Evolutionary conservation across 2,888 invertebrate species (phyloP).

Genomic region (Chaetogeoica ovagalla): DNA sequence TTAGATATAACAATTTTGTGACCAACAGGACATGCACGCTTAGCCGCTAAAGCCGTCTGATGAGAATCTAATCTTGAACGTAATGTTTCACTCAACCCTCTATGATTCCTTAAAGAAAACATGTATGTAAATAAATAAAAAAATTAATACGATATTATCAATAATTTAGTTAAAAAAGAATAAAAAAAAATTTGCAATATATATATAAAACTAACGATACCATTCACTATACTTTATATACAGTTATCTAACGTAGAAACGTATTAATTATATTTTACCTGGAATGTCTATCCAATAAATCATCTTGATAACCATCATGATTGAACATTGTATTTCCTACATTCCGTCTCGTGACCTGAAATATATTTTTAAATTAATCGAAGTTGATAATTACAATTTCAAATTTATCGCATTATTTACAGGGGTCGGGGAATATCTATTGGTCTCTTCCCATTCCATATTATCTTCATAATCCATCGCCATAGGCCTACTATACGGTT

Average conservation of each 20-base stretch:
- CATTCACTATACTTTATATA: background rate
- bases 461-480: conserved; percentile 46
- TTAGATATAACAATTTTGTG: conserved; percentile 90
- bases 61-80: conserved; percentile 50
- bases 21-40: conserved; percentile 63
- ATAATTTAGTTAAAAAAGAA: background rate
- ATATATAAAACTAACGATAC: background rate
- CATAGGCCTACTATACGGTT: conserved; percentile 45
- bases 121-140: background rate
- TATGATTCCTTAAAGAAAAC: conserved; percentile 2
- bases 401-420: background rate
- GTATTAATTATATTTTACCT: conserved; percentile 5
- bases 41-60: conserved; percentile 12
- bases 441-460: conserved; percentile 46
- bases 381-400: background rate
- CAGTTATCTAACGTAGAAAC: background rate
- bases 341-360: conserved; percentile 22
- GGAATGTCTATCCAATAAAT: conserved; percentile 30
- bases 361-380: background rate
- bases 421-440: conserved; percentile 39
- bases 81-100: conserved; percentile 45
- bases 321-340: conserved; percentile 21
- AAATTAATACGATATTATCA: background rate
- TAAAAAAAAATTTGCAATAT: background rate
- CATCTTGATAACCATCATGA: conserved; percentile 38